Percentiles rank a stretch among this genome's conserved stretches.
These are phyloP conservation scores for Syrrhaptes paradoxus DNA, from an alignment of 2,113 vertebrate species.

Conservation along the genomic window DNA sequence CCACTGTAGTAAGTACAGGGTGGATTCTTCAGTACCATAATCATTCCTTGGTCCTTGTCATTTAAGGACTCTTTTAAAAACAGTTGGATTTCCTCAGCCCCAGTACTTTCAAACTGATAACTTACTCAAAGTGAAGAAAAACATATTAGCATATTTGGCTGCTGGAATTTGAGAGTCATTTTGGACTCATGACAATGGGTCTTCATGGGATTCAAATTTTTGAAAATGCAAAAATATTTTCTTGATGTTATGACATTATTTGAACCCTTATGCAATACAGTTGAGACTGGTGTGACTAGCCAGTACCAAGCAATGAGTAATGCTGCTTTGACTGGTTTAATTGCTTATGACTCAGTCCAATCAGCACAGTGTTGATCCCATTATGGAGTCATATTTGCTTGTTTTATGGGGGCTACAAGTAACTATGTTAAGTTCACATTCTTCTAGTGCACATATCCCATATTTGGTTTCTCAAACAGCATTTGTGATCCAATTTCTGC, in stretches of 20 bases:
- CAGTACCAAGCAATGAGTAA: neutral
- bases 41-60: accelerated
- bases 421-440: neutral
- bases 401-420: neutral
- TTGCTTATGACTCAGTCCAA: neutral
- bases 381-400: neutral
- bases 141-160: neutral
- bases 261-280: neutral
- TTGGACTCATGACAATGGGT: neutral
- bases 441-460: neutral
- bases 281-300: neutral
- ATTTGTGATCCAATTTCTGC: neutral
- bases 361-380: neutral
- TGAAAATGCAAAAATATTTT: neutral
- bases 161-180: neutral
- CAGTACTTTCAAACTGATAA: neutral
- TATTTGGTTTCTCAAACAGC: neutral
- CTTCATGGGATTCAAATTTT: neutral
- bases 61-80: neutral
- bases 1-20: neutral
- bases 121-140: neutral
- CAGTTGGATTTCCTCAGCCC: neutral
- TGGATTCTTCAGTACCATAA: neutral
- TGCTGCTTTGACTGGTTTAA: neutral
- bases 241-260: neutral